phyloP scores from a whole-genome alignment of 2,797 vertebrate genomes.

The Hoplostethus mediterraneus region DNA sequence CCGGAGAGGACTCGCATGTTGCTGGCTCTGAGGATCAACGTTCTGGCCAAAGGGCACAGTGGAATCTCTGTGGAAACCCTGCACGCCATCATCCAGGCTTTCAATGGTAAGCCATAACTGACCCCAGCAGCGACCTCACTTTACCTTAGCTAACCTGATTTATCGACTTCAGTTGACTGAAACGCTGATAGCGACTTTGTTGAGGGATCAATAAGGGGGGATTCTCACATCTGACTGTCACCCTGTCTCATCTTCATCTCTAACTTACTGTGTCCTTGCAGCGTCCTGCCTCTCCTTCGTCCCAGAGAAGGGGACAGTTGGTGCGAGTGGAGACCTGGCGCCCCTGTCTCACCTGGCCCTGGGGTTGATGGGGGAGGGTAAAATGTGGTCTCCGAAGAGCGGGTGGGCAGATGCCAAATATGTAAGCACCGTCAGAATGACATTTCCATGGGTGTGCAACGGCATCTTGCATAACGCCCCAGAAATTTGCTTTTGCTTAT shows the following conservation, averaged over 20 bases:
- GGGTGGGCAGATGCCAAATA: conserved; percentile 99
- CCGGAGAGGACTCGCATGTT: conserved; percentile 98
- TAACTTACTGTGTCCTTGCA: conserved; percentile 62
- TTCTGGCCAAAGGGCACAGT: conserved; percentile 97
- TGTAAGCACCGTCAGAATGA: conserved; percentile 78
- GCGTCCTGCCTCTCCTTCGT: conserved; percentile 96
- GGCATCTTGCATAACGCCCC: conserved; percentile 3
- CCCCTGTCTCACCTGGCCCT: conserved; percentile 97
- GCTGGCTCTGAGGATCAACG: conserved; percentile 95
- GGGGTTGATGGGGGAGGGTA: conserved; percentile 97
- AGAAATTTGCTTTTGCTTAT: conserved; percentile 33
- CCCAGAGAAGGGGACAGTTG: conserved; percentile 98
- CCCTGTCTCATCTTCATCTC: not conserved
- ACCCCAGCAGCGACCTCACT: not conserved
- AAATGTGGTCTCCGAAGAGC: conserved; percentile 99
- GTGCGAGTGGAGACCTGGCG: conserved; percentile 97
- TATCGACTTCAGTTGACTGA: conserved; percentile 7
- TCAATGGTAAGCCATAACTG: conserved; percentile 88
- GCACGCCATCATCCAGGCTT: conserved; percentile 91
- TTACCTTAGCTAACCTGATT: conserved; percentile 7
- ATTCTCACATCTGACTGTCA: conserved; percentile 1
- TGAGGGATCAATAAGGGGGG: not conserved
- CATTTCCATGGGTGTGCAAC: conserved; percentile 23
- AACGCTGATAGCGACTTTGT: conserved; percentile 4
- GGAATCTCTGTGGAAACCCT: conserved; percentile 96